Evolutionary conservation across 2,113 vertebrate genomes (phyloP).

Genomic region (Sisor rabdophorus): DNA sequence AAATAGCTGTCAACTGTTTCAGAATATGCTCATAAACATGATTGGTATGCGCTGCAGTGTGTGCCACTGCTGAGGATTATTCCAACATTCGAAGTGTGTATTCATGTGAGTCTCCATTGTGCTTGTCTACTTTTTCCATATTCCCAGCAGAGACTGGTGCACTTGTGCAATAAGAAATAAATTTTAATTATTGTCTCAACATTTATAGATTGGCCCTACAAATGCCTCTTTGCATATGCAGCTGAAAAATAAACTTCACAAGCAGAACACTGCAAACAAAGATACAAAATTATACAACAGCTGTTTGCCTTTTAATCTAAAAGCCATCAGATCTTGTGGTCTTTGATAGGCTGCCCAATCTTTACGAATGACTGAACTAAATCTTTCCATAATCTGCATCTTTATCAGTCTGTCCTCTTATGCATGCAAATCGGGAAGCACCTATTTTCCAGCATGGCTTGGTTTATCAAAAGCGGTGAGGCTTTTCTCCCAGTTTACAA

Average conservation of each 20-base stretch:
- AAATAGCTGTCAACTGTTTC: slow-evolving; percentile 50
- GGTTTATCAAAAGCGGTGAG: slow-evolving; percentile 71
- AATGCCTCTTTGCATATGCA: slow-evolving; percentile 1
- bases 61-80: slow-evolving; percentile 37
- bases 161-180: not conserved
- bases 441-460: slow-evolving; percentile 77
- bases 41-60: slow-evolving; percentile 51
- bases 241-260: slow-evolving; percentile 17
- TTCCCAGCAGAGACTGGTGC: slow-evolving; percentile 2
- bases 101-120: slow-evolving; percentile 21
- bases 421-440: slow-evolving; percentile 82
- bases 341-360: slow-evolving; percentile 82
- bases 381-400: slow-evolving; percentile 84
- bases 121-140: slow-evolving; percentile 17
- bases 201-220: not conserved
- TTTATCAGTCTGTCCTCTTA: slow-evolving; percentile 80
- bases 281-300: slow-evolving; percentile 78
- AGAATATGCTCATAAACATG: slow-evolving; percentile 40
- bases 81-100: slow-evolving; percentile 32
- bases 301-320: slow-evolving; percentile 87
- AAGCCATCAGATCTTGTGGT: slow-evolving; percentile 79
- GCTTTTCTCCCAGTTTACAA: slow-evolving; percentile 53
- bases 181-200: not conserved
- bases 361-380: slow-evolving; percentile 86
- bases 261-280: slow-evolving; percentile 39